phyloP scores from a whole-genome alignment of 2,113 vertebrate genomes.

The Syngnathoides biaculeatus region DNA sequence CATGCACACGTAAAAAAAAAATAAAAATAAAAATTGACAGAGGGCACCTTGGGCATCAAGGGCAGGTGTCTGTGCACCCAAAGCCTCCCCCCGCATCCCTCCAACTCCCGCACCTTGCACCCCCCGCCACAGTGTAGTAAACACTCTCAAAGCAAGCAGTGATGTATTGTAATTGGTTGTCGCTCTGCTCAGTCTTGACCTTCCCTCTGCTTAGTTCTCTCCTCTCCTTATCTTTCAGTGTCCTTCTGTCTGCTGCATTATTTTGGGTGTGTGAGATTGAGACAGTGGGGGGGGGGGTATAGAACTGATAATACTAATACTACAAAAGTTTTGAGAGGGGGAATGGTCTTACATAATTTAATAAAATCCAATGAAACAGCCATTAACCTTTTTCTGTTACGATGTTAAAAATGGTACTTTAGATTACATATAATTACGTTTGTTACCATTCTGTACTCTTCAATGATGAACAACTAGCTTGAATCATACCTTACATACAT shows the following conservation, averaged over 20 bases:
- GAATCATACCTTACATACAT: too few species aligned
- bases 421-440: background rate
- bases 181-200: conserved; percentile 45
- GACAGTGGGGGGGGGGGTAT: conserved; percentile 11
- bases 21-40: too few species aligned
- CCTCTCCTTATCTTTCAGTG: conserved; percentile 25
- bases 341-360: background rate
- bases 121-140: conserved; percentile 11
- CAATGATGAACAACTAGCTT: background rate
- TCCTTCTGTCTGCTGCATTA: conserved; percentile 15
- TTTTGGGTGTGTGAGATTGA: conserved; percentile 6
- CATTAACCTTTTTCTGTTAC: background rate
- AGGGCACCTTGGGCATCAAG: too few species aligned
- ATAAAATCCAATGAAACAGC: background rate
- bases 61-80: too few species aligned
- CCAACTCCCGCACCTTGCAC: too few species aligned
- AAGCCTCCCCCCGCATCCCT: too few species aligned
- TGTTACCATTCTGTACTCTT: background rate
- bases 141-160: conserved; percentile 34
- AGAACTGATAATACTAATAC: background rate
- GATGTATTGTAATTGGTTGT: conserved; percentile 27
- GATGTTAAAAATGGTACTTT: background rate
- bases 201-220: conserved; percentile 41
- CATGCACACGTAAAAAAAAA: too few species aligned
- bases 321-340: background rate